Percentiles rank a stretch among this genome's conserved stretches.
phyloP scores from a whole-genome alignment of 2,797 vertebrate species.

The Syngnathus acus region DNA sequence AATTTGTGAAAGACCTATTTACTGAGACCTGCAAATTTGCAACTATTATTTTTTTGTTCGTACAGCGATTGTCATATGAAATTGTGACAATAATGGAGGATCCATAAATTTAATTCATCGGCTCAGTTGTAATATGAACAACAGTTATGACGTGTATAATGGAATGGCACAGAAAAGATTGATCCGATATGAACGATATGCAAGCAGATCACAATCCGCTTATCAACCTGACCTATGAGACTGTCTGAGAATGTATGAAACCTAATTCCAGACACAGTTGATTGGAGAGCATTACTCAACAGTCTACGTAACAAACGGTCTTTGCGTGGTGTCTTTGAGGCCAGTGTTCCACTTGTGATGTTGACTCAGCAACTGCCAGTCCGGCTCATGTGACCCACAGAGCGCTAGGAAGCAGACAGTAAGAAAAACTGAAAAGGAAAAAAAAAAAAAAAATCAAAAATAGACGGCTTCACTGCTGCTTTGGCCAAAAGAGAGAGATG shows the following conservation, averaged over 20 bases:
- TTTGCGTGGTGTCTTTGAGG: conserved; percentile 19
- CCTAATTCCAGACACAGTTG: conserved; percentile 34
- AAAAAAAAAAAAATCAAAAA: conserved; percentile 9
- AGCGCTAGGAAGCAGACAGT: conserved; percentile 24
- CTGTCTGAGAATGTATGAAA: conserved; percentile 36
- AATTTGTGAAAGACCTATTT: too few relatives aligned
- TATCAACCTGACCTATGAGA: conserved; percentile 27
- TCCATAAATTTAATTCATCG: too few relatives aligned
- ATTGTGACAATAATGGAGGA: too few relatives aligned
- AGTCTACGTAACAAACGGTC: conserved; percentile 19
- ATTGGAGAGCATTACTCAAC: conserved; percentile 35
- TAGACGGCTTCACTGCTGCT: neutral
- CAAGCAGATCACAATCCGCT: conserved; percentile 18
- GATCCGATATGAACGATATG: conserved; percentile 9
- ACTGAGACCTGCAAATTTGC: neutral
- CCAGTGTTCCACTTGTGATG: conserved; percentile 54
- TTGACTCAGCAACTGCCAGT: conserved; percentile 56
- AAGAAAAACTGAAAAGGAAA: conserved; percentile 16
- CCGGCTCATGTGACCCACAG: conserved; percentile 49
- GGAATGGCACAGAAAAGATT: neutral
- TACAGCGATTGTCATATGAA: neutral
- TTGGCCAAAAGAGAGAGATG: neutral
- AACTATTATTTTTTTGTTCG: neutral
- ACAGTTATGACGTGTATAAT: neutral
- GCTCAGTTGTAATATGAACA: too few relatives aligned